Evolutionary conservation across 1,140 invertebrate genomes (phyloP).

Genomic region (Lepeophtheirus salmonis): DNA sequence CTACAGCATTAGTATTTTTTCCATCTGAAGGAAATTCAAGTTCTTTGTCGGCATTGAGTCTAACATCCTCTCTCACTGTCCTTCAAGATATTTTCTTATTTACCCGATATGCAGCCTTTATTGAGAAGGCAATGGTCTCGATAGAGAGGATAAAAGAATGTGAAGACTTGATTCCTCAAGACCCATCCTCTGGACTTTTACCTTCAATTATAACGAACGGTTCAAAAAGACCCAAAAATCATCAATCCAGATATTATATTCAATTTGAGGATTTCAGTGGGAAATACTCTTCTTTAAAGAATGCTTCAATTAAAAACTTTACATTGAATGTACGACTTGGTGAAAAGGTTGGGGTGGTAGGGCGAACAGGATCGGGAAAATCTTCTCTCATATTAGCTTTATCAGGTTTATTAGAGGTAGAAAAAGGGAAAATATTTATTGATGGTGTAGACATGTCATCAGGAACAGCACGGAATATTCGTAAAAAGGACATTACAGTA

Average conservation of each 20-base stretch:
- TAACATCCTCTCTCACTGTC: constrained; percentile 27
- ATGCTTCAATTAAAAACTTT: not conserved
- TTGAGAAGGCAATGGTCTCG: constrained; percentile 44
- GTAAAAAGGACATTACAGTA: constrained; percentile 65
- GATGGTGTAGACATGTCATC: constrained; percentile 68
- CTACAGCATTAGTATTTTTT: constrained; percentile 33
- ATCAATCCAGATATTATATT: not conserved
- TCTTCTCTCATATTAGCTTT: constrained; percentile 57
- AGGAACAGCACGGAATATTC: constrained; percentile 59
- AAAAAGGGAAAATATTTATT: constrained; percentile 55
- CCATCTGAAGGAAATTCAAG: constrained; percentile 25
- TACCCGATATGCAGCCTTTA: constrained; percentile 27
- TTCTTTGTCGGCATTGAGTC: constrained; percentile 34
- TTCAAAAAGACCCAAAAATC: not conserved
- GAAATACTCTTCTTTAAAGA: not conserved
- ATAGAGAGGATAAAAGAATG: constrained; percentile 44
- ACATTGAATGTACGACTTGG: not conserved
- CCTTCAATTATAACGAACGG: not conserved
- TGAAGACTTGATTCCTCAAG: constrained; percentile 34
- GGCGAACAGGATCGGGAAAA: constrained; percentile 64
- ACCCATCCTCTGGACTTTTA: constrained; percentile 39
- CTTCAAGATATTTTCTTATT: constrained; percentile 9
- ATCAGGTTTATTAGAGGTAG: constrained; percentile 65
- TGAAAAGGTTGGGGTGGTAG: constrained; percentile 47
- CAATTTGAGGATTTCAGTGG: not conserved